Conservation (phyloP, 2,888 invertebrate genomes). For the Cetonia aurata region DNA sequence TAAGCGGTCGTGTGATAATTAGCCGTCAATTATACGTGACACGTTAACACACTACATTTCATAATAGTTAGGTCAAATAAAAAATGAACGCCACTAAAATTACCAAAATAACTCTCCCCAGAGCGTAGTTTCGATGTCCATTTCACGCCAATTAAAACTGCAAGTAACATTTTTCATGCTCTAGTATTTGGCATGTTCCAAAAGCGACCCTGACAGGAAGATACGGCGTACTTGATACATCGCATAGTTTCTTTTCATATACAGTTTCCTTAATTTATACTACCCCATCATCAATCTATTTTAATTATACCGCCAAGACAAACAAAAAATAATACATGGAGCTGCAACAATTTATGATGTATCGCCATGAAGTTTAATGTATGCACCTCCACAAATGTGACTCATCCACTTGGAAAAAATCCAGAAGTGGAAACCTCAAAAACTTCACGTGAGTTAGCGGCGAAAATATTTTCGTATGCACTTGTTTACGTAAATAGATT, state of each 20-base stretch:
- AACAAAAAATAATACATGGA: conserved; percentile 15
- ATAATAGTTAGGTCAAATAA: conserved; percentile 1
- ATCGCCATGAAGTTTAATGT: neutral
- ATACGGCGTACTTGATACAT: conserved; percentile 35
- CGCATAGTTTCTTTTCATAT: conserved; percentile 18
- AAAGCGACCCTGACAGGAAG: conserved; percentile 40
- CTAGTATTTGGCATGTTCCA: conserved; percentile 49
- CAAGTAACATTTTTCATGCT: conserved; percentile 52
- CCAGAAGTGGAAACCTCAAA: conserved; percentile 23
- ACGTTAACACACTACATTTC: neutral
- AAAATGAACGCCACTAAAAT: conserved; percentile 25
- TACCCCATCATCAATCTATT: conserved; percentile 37
- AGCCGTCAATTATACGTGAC: neutral
- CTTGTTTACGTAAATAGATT: conserved; percentile 13
- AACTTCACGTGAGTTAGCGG: conserved; percentile 33
- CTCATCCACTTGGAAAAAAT: conserved; percentile 32
- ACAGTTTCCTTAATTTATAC: conserved; percentile 31
- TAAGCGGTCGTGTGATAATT: neutral
- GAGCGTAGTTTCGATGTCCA: conserved; percentile 46
- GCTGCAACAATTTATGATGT: conserved; percentile 33
- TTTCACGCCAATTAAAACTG: conserved; percentile 56
- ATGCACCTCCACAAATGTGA: conserved; percentile 14
- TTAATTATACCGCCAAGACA: conserved; percentile 27
- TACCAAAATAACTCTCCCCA: conserved; percentile 29
- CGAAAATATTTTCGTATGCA: conserved; percentile 26